These are phyloP conservation scores for Lasaia peninsularis DNA, from an alignment of 1,140 invertebrate genomes.

Conservation along the genomic window DNA sequence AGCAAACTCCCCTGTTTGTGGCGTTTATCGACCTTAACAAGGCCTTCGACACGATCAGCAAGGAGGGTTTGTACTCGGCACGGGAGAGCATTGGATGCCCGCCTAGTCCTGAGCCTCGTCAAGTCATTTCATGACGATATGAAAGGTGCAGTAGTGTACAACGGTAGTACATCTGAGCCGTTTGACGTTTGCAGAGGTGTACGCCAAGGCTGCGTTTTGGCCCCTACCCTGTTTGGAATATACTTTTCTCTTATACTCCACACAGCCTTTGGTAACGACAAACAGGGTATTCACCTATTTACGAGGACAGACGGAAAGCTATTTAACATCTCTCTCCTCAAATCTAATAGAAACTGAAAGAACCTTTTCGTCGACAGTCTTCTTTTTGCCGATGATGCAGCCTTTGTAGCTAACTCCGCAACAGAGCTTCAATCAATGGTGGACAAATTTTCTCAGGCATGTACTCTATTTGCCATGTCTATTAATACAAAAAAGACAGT, in stretches of 20 bases:
- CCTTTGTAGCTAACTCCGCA: background rate
- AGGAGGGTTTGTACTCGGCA: too few relatives aligned
- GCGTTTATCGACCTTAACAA: too few relatives aligned
- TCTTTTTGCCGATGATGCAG: background rate
- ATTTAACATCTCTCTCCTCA: background rate
- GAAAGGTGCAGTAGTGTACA: background rate
- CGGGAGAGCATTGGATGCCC: background rate
- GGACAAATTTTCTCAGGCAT: background rate
- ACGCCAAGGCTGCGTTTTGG: background rate
- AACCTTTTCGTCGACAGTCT: background rate
- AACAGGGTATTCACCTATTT: background rate
- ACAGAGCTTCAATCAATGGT: background rate
- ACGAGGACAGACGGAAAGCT: background rate
- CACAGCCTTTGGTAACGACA: background rate
- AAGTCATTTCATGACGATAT: background rate
- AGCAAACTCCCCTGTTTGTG: too few relatives aligned
- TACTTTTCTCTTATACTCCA: background rate
- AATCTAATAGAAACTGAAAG: background rate
- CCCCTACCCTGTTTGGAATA: background rate
- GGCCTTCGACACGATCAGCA: too few relatives aligned
- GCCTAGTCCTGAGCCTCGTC: background rate
- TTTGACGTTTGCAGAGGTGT: background rate
- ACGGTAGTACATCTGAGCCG: background rate
- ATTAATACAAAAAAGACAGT: background rate
- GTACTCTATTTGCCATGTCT: background rate